A percentile compares a stretch with the other conserved stretches of the same genome.
Conservation (phyloP, 1,140 invertebrate species). For the Drosophila tsacasi region DNA sequence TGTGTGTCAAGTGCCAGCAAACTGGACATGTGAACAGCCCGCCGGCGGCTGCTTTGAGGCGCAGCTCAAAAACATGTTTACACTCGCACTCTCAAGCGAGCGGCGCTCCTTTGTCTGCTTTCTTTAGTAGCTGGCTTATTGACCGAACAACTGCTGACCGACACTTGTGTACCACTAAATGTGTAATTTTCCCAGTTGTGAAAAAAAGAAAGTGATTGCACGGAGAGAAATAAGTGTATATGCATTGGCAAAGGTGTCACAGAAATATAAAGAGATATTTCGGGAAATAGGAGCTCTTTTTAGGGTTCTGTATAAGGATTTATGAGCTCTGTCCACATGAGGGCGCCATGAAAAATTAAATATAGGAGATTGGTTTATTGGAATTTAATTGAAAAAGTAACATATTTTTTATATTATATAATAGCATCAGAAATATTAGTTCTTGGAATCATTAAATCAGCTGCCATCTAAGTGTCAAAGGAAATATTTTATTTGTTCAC, state of each 20-base stretch:
- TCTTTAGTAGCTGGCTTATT: constrained; percentile 66
- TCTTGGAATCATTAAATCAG: no score
- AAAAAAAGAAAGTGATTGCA: constrained; percentile 75
- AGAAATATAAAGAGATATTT: background rate
- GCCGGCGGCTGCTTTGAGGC: constrained; percentile 69
- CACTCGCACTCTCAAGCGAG: constrained; percentile 46
- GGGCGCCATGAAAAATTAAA: background rate
- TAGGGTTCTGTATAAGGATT: no score
- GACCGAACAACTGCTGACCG: constrained; percentile 44
- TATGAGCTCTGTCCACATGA: no score
- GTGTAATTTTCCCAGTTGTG: constrained; percentile 65
- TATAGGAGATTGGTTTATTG: no score
- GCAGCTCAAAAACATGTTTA: constrained; percentile 79
- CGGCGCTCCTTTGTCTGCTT: constrained; percentile 61
- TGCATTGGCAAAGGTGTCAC: background rate
- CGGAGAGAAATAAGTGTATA: constrained; percentile 7
- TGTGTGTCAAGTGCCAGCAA: constrained; percentile 76
- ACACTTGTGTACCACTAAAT: constrained; percentile 60
- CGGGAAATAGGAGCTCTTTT: no score
- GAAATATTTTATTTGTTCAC: no score
- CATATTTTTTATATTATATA: no score
- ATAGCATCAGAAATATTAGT: no score
- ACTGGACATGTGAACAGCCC: constrained; percentile 69
- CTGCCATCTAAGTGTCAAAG: no score
- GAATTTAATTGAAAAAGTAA: no score